Percentiles rank a stretch among this genome's conserved stretches.
These are phyloP conservation scores for Conomelus anceps DNA, from an alignment of 2,888 invertebrate genomes.

Conservation along the genomic window DNA sequence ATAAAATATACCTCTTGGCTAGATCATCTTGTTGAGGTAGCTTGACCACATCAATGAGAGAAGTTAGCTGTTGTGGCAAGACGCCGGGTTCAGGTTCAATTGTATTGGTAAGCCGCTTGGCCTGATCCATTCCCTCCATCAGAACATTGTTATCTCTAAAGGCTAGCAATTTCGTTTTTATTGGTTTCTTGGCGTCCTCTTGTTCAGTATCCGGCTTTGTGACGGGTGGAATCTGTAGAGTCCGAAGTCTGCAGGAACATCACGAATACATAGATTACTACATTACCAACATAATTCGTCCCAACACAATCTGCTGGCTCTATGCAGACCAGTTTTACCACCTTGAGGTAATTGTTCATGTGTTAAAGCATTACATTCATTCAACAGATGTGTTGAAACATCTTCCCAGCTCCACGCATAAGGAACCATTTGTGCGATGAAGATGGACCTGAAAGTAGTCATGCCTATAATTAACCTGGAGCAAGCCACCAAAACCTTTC, in stretches of 20 bases:
- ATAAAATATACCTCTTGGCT: conserved; percentile 46
- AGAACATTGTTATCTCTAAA: conserved; percentile 57
- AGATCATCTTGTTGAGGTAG: conserved; percentile 50
- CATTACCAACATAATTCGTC: too few species aligned
- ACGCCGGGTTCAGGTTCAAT: conserved; percentile 51
- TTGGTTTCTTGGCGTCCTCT: conserved; percentile 38
- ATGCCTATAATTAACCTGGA: too few species aligned
- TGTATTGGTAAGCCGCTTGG: conserved; percentile 74
- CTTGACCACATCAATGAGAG: conserved; percentile 41
- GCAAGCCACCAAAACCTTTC: too few species aligned
- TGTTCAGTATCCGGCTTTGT: neutral
- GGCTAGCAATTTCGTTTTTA: conserved; percentile 40
- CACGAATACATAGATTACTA: too few species aligned
- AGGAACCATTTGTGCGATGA: too few species aligned
- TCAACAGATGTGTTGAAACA: too few species aligned
- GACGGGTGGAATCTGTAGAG: neutral
- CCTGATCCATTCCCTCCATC: conserved; percentile 67
- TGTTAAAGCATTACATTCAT: too few species aligned
- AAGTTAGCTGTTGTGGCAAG: conserved; percentile 55
- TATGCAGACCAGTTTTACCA: too few species aligned
- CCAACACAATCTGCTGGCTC: too few species aligned
- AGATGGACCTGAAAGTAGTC: too few species aligned
- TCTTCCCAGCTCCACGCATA: too few species aligned
- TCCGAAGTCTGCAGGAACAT: neutral
- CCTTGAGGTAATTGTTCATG: too few species aligned